Conservation (phyloP, 2,888 invertebrate genomes). For the Brachycybe producta region DNA sequence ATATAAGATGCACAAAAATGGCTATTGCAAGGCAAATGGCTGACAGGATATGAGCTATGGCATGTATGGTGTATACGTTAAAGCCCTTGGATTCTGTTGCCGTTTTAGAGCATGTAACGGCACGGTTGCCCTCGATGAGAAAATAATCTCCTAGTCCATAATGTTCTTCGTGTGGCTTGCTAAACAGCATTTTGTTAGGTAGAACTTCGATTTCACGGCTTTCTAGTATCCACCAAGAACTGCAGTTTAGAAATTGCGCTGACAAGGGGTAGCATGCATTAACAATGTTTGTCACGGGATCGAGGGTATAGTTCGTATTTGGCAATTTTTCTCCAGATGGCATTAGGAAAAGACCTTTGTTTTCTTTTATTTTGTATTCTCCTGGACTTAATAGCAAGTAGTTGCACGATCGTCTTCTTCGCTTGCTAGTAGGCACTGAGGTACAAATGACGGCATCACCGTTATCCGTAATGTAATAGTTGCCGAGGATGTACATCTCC, state of each 20-base stretch:
- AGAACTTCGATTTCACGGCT: not conserved
- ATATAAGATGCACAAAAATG: constrained; percentile 6
- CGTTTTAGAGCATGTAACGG: not conserved
- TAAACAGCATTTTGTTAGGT: constrained; percentile 1
- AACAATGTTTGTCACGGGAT: not conserved
- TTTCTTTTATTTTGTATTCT: constrained; percentile 6
- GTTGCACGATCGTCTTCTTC: not conserved
- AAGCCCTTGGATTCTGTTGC: not conserved
- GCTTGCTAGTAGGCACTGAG: not conserved
- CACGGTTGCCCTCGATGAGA: not conserved
- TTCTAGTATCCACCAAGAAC: not conserved
- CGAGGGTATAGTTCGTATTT: constrained; percentile 4
- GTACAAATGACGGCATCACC: constrained; percentile 3
- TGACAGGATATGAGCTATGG: constrained; percentile 4
- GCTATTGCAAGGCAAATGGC: constrained; percentile 9
- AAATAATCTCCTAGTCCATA: constrained; percentile 2
- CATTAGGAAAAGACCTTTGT: not conserved
- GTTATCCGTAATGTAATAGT: constrained; percentile 3
- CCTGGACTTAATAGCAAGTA: not conserved
- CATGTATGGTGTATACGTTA: not conserved
- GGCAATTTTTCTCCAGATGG: not conserved
- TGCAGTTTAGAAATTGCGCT: constrained; percentile 3
- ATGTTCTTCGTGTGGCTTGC: not conserved
- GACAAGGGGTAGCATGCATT: constrained; percentile 11
- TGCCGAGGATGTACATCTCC: not conserved